Evolutionary conservation across 2,888 invertebrate species (phyloP), one percentile per base, ranked within the genome.

Genomic region (Craniophora ligustri): DNA sequence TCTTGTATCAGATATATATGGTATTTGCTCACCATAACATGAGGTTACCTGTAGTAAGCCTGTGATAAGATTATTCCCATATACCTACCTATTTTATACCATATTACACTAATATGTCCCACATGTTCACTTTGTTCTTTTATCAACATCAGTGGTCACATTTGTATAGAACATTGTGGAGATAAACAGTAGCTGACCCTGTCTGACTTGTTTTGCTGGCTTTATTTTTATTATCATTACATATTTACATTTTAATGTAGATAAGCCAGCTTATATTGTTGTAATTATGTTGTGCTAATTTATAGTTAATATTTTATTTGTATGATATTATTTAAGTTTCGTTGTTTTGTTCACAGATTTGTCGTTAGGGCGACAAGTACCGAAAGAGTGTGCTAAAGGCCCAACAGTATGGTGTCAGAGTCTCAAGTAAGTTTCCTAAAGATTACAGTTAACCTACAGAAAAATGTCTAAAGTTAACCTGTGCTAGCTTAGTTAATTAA

Each of bases 361-460:
- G 75, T 84, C 91, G 53, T 81, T 75, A 39, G 92, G 91, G 13
- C 85, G 90, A 68, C 89, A 90, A 77, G 68, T 85, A 53, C 91
- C 92, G 47, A 87, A 89, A 76, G 91, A 91, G 85, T 93, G 93
- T 68, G 71, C 84, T 16, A 88, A 89, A 54, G 92, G 93, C 8
- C 92, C 92, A 1, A 72, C 78, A 44, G 85, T 87, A 71, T 93
- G 93, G 93, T 93, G 93, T 75, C 76, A 84, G 65, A 89, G 67
- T 67, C 78, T 92, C 30, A 92, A 81, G 93, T 92, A 81, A 87
- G 86, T 82, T 45, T 46, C n/a, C n/a, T n/a, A n/a, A n/a, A n/a
- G n/a, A n/a, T n/a, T n/a, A n/a, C n/a, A n/a, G n/a, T n/a, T n/a
- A n/a, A n/a, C n/a, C n/a, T n/a, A n/a, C n/a, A n/a, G n/a, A n/a